Conservation (phyloP, 2,888 invertebrate species). For the Scaptomyza caliginosa region DNA sequence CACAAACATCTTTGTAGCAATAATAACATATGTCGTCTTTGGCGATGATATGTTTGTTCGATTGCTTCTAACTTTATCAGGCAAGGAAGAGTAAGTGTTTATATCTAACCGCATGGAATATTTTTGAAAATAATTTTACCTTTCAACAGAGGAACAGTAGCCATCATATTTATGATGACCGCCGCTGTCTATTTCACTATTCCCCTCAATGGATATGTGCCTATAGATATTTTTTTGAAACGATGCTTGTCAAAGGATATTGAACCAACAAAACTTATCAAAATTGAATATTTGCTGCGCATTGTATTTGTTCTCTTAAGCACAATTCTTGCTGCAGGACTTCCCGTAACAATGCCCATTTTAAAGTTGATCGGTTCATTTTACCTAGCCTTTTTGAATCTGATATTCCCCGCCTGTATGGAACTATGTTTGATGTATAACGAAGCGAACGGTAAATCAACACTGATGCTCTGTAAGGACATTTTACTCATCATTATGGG, state of each 20-base stretch:
- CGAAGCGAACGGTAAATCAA: conserved; percentile 4
- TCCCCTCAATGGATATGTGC: conserved; percentile 97
- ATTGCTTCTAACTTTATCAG: conserved; percentile 87
- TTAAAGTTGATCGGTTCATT: conserved; percentile 34
- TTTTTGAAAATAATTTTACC: neutral
- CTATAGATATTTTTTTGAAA: conserved; percentile 95
- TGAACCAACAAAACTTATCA: neutral
- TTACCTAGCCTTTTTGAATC: conserved; percentile 32
- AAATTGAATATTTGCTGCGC: conserved; percentile 30
- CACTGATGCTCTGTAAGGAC: conserved; percentile 16
- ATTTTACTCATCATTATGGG: conserved; percentile 14
- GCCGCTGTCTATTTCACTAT: conserved; percentile 88
- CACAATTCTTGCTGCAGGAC: conserved; percentile 16
- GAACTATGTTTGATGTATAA: conserved; percentile 24
- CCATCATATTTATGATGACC: neutral
- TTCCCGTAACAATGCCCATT: conserved; percentile 23
- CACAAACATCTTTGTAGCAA: conserved; percentile 92
- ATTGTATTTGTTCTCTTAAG: conserved; percentile 13
- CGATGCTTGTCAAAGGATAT: conserved; percentile 41
- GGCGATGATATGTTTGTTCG: conserved; percentile 85
- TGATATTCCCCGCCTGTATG: conserved; percentile 38
- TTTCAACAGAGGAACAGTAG: too few species aligned
- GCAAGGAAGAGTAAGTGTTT: conserved; percentile 86
- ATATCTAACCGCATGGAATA: too few species aligned
- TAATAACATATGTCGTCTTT: conserved; percentile 91